Evolutionary conservation across 1,140 invertebrate species (phyloP).

Genomic region (Helicoverpa zea): DNA sequence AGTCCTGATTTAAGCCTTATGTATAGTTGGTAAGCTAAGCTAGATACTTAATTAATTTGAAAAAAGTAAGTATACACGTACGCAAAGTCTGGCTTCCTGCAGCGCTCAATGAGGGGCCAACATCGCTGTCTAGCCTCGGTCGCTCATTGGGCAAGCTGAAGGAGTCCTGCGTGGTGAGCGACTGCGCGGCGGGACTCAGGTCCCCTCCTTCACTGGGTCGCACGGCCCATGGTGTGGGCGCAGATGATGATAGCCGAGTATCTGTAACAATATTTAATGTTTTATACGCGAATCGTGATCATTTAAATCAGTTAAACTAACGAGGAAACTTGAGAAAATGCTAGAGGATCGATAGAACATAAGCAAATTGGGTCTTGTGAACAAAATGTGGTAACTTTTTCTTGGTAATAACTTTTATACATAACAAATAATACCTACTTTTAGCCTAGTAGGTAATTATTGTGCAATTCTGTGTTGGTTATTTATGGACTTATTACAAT

Average conservation of each 20-base stretch:
- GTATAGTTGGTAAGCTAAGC: too few species aligned
- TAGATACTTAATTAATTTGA: background rate
- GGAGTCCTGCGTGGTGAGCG: conserved; percentile 68
- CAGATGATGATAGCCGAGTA: conserved; percentile 72
- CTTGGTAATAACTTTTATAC: too few species aligned
- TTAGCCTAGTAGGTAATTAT: background rate
- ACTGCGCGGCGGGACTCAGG: conserved; percentile 70
- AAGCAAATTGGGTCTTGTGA: too few species aligned
- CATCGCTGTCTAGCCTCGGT: conserved; percentile 83
- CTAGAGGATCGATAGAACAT: too few species aligned
- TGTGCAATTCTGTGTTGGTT: background rate
- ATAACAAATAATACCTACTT: too few species aligned
- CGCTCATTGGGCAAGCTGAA: conserved; percentile 62
- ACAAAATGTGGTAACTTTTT: too few species aligned
- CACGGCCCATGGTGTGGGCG: conserved; percentile 67
- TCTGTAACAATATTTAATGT: conserved; percentile 41
- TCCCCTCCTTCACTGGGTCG: conserved; percentile 53
- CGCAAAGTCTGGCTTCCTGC: conserved; percentile 81
- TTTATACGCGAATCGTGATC: too few species aligned
- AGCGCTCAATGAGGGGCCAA: conserved; percentile 83
- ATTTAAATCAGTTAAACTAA: too few species aligned
- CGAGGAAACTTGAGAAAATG: too few species aligned
- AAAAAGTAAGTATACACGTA: conserved; percentile 53
- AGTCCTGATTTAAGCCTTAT: too few species aligned
- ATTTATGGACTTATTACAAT: background rate